Base-by-base conservation (phyloP, 1,140 invertebrate species). In the Helicoverpa armigera region DNA sequence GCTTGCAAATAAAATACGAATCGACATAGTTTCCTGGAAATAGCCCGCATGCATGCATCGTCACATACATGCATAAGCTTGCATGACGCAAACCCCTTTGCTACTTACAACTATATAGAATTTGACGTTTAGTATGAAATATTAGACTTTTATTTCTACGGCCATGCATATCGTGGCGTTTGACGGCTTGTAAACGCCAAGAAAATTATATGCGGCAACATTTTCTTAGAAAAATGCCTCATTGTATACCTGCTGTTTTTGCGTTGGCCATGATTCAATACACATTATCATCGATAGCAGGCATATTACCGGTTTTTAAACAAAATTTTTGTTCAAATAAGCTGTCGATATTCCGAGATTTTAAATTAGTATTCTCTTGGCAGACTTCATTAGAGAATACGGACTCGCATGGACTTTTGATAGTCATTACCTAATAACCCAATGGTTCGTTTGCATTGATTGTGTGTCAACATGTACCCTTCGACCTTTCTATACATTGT, bases 1-100 rank as follows among this genome's bases (percentile, higher is more conserved):
- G 5, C n/a, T 74, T 35, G 29, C 72, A 58, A 74, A 58, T 60
- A 48, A 74, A 48, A 58, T 18, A 54, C 35, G 72, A 58, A 35
- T 58, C n/a, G 72, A 43, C 72, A 74, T 35, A 60, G 54, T 74
- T 72, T 74, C 70, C 53, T 56, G 31, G 72, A 58, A 43, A 60
- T 58, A 60, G 54, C 72, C 53, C 72, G 53, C 72, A 74, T 74
- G 53, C 53, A 73, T 16, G 31, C 13, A 43, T 48, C 53, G 54
- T 56, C 31, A 74, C 4, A 18, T 31, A 23, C 69, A 72, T 72
- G 51, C 23, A 23, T 54, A 31, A 67, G n/a, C 43, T 69, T 69
- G 43, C 65, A 69, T 50, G 65, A 69, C 65, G 16, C 65, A 50
- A 69, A 48, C 65, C 65, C 16, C 48, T 18, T 31, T 65, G 16